A percentile compares a stretch with the other conserved stretches of the same genome.
Evolutionary conservation across 2,888 invertebrate genomes (phyloP).

Genomic region (Phaonia tiefii): DNA sequence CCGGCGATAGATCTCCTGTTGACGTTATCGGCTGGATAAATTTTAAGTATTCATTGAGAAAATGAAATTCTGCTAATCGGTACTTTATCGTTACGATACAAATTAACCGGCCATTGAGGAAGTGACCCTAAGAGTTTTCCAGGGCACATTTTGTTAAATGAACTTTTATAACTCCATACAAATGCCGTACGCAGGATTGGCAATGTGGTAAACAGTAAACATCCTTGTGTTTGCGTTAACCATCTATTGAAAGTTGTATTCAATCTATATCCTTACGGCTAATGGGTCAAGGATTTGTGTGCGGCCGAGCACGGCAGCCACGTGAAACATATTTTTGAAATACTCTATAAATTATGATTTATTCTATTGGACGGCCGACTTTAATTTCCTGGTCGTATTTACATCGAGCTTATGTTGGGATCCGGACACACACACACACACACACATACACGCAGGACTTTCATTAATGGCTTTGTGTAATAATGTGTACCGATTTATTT

Average conservation of each 20-base stretch:
- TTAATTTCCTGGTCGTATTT: conserved; percentile 23
- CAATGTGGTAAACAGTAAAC: too few species aligned
- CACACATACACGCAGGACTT: neutral
- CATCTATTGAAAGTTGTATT: conserved; percentile 48
- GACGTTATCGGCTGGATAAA: too few species aligned
- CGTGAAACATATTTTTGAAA: conserved; percentile 21
- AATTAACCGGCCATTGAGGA: too few species aligned
- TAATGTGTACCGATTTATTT: conserved; percentile 7
- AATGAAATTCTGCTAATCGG: too few species aligned
- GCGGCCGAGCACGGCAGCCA: neutral
- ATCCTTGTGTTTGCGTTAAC: conserved; percentile 2
- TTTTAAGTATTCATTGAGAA: too few species aligned
- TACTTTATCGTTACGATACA: too few species aligned
- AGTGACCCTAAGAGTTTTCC: too few species aligned
- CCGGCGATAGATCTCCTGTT: too few species aligned
- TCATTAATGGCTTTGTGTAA: conserved; percentile 25
- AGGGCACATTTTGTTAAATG: too few species aligned
- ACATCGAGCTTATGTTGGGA: neutral
- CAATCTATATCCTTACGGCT: conserved; percentile 53
- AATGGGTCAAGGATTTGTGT: conserved; percentile 64
- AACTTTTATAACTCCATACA: too few species aligned
- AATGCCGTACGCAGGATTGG: too few species aligned
- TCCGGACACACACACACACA: neutral
- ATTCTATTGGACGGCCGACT: conserved; percentile 33
- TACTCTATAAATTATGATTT: conserved; percentile 26